Evolutionary conservation across 2,113 vertebrate genomes (phyloP).

Genomic region (Tringa solitaria): DNA sequence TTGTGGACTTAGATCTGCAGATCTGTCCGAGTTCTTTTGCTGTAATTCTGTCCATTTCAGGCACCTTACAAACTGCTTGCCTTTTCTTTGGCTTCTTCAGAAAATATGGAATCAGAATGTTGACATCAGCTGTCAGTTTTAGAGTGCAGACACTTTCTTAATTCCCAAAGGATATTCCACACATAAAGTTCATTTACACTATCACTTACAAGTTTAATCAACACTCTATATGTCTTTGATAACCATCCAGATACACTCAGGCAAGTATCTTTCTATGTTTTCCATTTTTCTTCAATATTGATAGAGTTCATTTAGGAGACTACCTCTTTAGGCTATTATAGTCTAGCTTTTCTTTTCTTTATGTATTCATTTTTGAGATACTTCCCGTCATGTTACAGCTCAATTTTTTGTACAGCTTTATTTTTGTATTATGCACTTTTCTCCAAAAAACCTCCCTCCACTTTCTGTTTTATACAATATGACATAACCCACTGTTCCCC

Average conservation of each 20-base stretch:
- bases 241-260: not conserved
- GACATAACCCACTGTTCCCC: not conserved
- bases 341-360: not conserved
- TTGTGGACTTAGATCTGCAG: not conserved
- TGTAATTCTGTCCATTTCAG: not conserved
- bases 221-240: not conserved
- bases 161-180: not conserved
- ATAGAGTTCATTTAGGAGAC: not conserved
- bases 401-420: not conserved
- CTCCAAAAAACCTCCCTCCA: not conserved
- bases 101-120: not conserved
- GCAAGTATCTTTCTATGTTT: not conserved
- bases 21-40: not conserved
- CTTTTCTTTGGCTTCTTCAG: not conserved
- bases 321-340: not conserved
- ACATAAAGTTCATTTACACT: not conserved
- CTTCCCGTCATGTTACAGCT: not conserved
- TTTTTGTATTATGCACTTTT: not conserved
- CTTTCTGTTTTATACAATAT: not conserved
- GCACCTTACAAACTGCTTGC: not conserved
- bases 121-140: not conserved
- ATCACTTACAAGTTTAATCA: not conserved
- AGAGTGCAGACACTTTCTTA: not conserved
- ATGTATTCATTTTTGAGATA: not conserved
- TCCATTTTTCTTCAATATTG: not conserved